Base-by-base conservation (phyloP, 1,140 invertebrate species). In the Neodiprion lecontei region DNA sequence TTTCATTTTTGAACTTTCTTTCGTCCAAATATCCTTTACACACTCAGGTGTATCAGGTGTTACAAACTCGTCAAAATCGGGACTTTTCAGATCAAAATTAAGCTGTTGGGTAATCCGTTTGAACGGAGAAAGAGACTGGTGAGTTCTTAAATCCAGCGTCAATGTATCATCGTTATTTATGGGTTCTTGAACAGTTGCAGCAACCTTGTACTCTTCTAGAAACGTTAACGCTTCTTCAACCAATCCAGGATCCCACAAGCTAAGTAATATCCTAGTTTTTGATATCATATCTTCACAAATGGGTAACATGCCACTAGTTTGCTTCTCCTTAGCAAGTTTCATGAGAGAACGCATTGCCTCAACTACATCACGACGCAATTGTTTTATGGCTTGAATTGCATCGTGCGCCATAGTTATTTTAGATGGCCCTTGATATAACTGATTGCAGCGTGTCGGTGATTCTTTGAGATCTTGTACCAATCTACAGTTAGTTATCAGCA, bases 171-270 rank as follows among this genome's bases (percentile, higher is more conserved):
- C 83, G 14, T 79, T 83, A 7, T 78, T 69, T 61, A 81, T 83
- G 10, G 80, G 67, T 47, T 85, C 82, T 10, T 88, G 83, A 7
- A 79, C 81, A 11, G 87, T 79, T 79, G 90, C 90, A 1, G 91
- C 87, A 8, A 92, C 84, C 82, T 91, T 91, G 80, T 94, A 92
- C 79, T 94, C 92, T 81, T 96, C 95, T 49, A 97, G 91, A 81
- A 95, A 95, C 12, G 91, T 91, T 67, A 96, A 89, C 0, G 95
- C 95, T 84, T 97, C 95, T 84, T 97, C 96, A 0, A 97, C 94
- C 23, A 96, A 88, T 11, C 92, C 91, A 0, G 95, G 92, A 84
- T 96, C 95, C 94, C 95, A 96, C 1, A 96, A 89, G 72, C 93
- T 93, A 9, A 96, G 85, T 49, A 97, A 88, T 47, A 94, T 94